Base-by-base conservation (phyloP, 2,113 vertebrate species). In the Periophthalmodon schlosseri region DNA sequence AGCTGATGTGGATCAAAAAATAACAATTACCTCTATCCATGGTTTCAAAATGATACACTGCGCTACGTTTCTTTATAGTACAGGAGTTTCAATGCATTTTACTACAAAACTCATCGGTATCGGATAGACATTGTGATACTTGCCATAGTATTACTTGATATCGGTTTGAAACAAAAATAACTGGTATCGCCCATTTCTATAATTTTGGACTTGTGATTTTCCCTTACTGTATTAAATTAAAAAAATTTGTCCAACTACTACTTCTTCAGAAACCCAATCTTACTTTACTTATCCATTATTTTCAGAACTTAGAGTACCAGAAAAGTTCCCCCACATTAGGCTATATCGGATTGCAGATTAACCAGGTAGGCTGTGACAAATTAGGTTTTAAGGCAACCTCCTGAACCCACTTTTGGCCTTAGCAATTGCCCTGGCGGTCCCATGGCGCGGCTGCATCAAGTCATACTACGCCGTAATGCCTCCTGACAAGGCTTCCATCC, bases 291-390 rank as follows among this genome's bases (percentile, higher is more conserved):
- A 61, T 54, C 50, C n/a, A 46, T 28, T 58, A 72, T 36, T 21
- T 74, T 57, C 68, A 0, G 63, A 70, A 54, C 66, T 16, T 33
- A 63, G 65, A 64, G 66, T 68, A 79, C 34, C 11, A 49, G 33
- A 69, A 23, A 72, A 46, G 72, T 72, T 65, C 54, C 65, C 21
- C 76, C 79, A 66, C 36, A 58, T 61, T 46, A n/a, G 18, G 13
- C 65, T 50, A 28, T 66, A 82, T 88, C 75, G 20, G 34, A 50
- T 73, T 83, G 49, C 77, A 83, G 84, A 77, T 75, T 83, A 86
- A 88, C 69, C 80, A 83, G 76, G 76, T 86, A 81, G 70, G 72
- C 80, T 83, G 75, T 81, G 82, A 83, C 76, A 84, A 86, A 84
- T 86, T 56, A 74, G 67, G 72, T 74, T 83, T 78, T 79, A 71